Evolutionary conservation across 2,888 invertebrate genomes (phyloP), one percentile per base, ranked within the genome.

Genomic region (Philereme vetulata): DNA sequence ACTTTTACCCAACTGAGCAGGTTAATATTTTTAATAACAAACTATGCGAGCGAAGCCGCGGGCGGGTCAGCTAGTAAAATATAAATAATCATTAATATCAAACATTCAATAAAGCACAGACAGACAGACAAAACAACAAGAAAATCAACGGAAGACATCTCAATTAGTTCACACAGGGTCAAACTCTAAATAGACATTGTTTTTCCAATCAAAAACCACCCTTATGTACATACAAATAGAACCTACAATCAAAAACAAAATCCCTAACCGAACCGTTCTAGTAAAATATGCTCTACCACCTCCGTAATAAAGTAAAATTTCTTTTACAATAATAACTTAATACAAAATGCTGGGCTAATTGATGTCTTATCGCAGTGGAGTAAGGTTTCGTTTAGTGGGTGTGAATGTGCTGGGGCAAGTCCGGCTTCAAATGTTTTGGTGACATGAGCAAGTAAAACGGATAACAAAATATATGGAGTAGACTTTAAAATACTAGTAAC

Each of bases 341-440:
- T 81, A 80, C 21, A 5, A 42, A 38, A 43, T 33, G 10, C 5
- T 68, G 71, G 65, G 62, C 10, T 38, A 78, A 75, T 77, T 60
- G 72, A 46, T 64, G 59, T 68, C 69, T 67, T 83, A 78, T 42
- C 0, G 0, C 2, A 0, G 11, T 6, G 21, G 0, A 1, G 21
- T 51, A 71, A 66, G 66, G 68, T 61, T 47, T 42, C 50, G 9
- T 66, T 66, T 66, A 43, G 52, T 58, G 9, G 34, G 53, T 57
- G 58, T 52, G 57, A 57, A 65, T 64, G 48, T 70, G 63, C 0
- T 11, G 81, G 72, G 72, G 72, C 75, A 80, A 84, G 82, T 80
- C 80, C 76, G 77, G 85, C 84, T 85, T 87, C 86, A 90, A 90
- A 90, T 90, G 90, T 90, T 90, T 90, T 90, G 90, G 90, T 92